Base-by-base conservation (phyloP, 2,797 vertebrate genomes). In the Anguilla anguilla region DNA sequence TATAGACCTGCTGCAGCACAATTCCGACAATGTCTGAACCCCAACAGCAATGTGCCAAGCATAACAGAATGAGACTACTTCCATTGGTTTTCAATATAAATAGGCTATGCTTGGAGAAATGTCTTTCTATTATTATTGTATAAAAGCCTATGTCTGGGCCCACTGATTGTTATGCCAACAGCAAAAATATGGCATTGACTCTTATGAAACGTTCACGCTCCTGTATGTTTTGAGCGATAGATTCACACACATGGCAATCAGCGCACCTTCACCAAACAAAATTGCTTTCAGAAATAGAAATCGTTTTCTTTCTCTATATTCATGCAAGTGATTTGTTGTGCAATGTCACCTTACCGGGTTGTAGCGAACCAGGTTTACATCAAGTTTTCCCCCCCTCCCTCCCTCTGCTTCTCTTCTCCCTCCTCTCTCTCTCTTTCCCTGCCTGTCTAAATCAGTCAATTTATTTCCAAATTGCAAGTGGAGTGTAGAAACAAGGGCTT, bases 401-500 rank as follows among this genome's bases (percentile, higher is more conserved):
- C 90, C 89, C 90, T 94, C 90, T 90, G 87, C 64, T 86, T 67
- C 0, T 87, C 88, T 69, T 72, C 67, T 72, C 31, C 61, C 94
- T 93, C 95, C 95, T 95, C 94, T 93, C 93, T 96, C 95, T 86
- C 77, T 87, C 87, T 81, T 81, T 84, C 85, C 25, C 79, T 95
- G 93, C 95, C 95, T 93, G 93, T 96, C 95, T 96, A 96, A 97
- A 96, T 96, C 96, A 97, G 95, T 96, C 96, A 96, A 96, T 97
- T 96, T 97, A 96, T 96, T 97, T 97, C 95, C 95, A 97, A 96
- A 97, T 97, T 96, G 96, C 94, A 95, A 96, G 95, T 96, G 93
- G 95, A 96, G 95, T 96, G 95, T 91, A 90, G 93, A 94, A 95
- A 95, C 94, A 95, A 95, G 94, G 94, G 94, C 95, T 96, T 95